Evolutionary conservation across 2,797 vertebrate species (phyloP).

Genomic region (Thamnophis elegans): DNA sequence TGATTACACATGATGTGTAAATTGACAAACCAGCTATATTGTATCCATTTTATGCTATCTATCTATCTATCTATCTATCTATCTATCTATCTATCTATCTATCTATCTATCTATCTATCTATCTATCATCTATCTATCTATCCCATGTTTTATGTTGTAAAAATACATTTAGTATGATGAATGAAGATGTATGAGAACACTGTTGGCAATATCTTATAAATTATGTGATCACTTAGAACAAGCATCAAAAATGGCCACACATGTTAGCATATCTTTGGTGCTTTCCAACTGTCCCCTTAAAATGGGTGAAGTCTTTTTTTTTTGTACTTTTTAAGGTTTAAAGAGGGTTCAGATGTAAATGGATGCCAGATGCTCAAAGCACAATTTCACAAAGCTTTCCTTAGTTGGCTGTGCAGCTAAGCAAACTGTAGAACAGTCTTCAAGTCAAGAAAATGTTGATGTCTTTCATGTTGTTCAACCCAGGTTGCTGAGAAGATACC

Average conservation of each 20-base stretch:
- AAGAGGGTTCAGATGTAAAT: background rate
- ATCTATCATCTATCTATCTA: no score
- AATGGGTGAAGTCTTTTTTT: background rate
- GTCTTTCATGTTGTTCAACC: background rate
- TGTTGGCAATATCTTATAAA: slow-evolving; percentile 22
- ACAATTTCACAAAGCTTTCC: background rate
- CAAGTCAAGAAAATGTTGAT: background rate
- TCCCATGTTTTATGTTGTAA: background rate
- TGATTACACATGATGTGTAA: background rate
- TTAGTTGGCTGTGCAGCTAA: background rate
- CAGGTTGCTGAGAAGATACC: background rate
- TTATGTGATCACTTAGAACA: slow-evolving; percentile 1
- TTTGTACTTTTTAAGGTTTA: background rate
- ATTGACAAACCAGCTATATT: background rate
- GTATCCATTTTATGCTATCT: background rate
- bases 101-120: no score
- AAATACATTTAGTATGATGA: background rate
- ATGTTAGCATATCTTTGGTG: background rate
- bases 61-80: no score
- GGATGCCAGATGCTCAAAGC: background rate
- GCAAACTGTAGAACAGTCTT: background rate
- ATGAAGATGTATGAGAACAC: background rate
- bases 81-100: no score
- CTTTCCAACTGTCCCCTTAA: background rate
- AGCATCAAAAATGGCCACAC: background rate